Evolutionary conservation across 2,113 vertebrate genomes (phyloP), one percentile per base, ranked within the genome.

Genomic region (Tachuris rubrigastra): DNA sequence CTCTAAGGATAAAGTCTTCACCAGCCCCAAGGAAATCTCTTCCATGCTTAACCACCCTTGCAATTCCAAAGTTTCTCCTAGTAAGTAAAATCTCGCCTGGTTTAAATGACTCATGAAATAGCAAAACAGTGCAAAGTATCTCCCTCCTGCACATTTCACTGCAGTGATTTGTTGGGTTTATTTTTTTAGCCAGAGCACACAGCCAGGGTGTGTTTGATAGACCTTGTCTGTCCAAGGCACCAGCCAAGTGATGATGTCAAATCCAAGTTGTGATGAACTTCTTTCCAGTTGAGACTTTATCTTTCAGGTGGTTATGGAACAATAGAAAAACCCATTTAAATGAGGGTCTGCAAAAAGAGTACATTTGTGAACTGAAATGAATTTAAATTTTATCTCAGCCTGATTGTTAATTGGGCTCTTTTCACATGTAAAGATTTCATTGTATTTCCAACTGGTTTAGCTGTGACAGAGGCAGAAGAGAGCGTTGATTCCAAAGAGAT

Each of bases 211-310:
- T 98, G 98, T 82, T 98, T 98, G 87, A 95, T 95, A 41, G 82
- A 83, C 22, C 66, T 98, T 97, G 71, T 98, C 98, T 6, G 96
- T 97, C 97, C 98, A 98, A 93, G 97, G 97, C 16, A 87, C 96
- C 94, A 98, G 79, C 97, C 96, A 98, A 1, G 95, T 97, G 50
- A 98, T 27, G 25, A 50, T 27, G 24, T 50, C 25, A 50, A 24
- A 5, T 27, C 49, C 49, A 50, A 52, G 50, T 98, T 94, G 7
- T 96, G 97, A n/a, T 89, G 91, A 52, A 97, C 92, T 81, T 98
- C 97, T 79, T 98, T 98, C 98, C 97, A 97, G 5, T 4, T 95
- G 89, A 98, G 98, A 10, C 97, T 97, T 67, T 28, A 21, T 37
- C 27, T 76, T 89, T 82, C 77, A 89, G 21, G 9, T 8, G 50